These are phyloP conservation scores for Amphipyra tragopoginis DNA, from an alignment of 2,888 invertebrate genomes.

Conservation along the genomic window DNA sequence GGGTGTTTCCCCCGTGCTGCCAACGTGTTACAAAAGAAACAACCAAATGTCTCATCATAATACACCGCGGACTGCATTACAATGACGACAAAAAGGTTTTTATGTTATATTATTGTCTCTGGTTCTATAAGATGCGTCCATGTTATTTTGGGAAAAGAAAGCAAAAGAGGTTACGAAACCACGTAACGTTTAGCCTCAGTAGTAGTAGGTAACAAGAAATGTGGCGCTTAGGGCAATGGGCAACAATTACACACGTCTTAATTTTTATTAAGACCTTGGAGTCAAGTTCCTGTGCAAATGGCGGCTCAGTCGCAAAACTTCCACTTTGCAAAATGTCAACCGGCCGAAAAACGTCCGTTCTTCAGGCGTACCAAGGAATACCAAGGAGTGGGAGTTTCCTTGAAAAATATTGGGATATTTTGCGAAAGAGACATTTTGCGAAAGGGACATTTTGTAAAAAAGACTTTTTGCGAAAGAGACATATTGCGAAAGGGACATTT, in stretches of 20 bases:
- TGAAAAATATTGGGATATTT: too few relatives aligned
- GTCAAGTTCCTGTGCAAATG: neutral
- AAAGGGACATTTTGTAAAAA: too few relatives aligned
- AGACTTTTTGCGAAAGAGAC: too few relatives aligned
- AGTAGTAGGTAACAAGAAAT: conserved; percentile 15
- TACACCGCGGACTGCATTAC: conserved; percentile 42
- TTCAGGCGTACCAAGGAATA: too few relatives aligned
- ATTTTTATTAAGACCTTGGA: conserved; percentile 6
- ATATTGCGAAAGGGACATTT: too few relatives aligned
- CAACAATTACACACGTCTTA: neutral
- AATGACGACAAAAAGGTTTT: conserved; percentile 43
- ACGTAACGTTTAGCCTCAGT: conserved; percentile 4
- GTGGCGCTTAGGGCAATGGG: neutral
- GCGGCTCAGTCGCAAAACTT: too few relatives aligned
- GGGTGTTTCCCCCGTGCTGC: conserved; percentile 42
- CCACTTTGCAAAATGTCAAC: too few relatives aligned
- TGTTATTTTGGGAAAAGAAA: neutral
- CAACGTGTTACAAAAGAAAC: conserved; percentile 52
- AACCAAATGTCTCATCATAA: conserved; percentile 51
- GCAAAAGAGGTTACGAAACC: neutral
- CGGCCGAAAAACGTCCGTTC: too few relatives aligned
- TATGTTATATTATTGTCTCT: conserved; percentile 40
- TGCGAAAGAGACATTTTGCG: too few relatives aligned
- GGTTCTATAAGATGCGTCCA: conserved; percentile 5
- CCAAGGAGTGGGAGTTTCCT: too few relatives aligned